These are phyloP conservation scores for Myotis vivesi DNA, from an alignment of 2,797 vertebrate species.

Conservation along the genomic window DNA sequence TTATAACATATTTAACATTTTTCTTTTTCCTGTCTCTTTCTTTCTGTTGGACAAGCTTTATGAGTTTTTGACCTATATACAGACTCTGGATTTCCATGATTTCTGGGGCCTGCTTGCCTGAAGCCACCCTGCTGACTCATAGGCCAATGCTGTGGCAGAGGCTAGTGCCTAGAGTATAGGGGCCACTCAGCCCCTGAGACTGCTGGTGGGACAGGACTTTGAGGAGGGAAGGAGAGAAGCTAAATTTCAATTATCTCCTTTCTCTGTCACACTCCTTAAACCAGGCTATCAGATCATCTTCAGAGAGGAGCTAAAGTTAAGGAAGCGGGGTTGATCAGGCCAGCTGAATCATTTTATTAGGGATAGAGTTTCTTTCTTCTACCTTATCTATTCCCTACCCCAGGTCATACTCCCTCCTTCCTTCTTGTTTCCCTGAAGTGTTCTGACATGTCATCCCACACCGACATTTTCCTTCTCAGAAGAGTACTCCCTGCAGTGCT, in stretches of 20 bases:
- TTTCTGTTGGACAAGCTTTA: background rate
- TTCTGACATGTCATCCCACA: conserved; percentile 59
- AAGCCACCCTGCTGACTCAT: background rate
- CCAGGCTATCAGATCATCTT: conserved; percentile 29
- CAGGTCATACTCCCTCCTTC: conserved; percentile 44
- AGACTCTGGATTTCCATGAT: background rate
- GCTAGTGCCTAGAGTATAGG: background rate
- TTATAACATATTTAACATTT: background rate
- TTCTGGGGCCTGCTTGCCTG: background rate
- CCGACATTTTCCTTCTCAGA: background rate
- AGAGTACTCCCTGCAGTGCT: background rate
- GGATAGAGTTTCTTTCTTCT: conserved; percentile 59
- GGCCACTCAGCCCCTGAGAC: background rate
- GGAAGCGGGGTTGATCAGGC: background rate
- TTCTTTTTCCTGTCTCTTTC: background rate
- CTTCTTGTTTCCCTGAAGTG: conserved; percentile 54
- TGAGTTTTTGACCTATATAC: background rate
- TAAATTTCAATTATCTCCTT: background rate
- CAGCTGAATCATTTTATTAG: conserved; percentile 51
- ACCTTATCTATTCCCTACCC: background rate
- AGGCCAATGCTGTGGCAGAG: background rate
- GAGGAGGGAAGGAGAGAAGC: background rate
- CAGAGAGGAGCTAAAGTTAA: background rate
- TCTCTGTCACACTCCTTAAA: conserved; percentile 26
- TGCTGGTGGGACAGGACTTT: background rate